Base-by-base conservation (phyloP, 1,140 invertebrate species). In the Aporrectodea caliginosa region DNA sequence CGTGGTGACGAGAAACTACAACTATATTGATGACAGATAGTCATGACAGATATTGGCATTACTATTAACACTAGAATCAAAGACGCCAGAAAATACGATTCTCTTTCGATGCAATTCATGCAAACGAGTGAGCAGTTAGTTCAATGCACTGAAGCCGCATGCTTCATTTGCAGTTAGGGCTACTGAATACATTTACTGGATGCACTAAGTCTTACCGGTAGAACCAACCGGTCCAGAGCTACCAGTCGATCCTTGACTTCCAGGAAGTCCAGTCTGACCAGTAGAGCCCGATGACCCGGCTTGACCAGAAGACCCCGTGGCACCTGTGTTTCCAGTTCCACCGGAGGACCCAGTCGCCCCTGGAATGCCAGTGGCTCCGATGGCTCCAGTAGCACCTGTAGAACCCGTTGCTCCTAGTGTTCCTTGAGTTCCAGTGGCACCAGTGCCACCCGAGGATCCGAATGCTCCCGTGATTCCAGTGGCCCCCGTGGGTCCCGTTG, bases 171-270 rank as follows among this genome's bases (percentile, higher is more conserved):
- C n/a, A n/a, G n/a, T n/a, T n/a, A n/a, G n/a, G n/a, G n/a, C n/a
- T n/a, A n/a, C n/a, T n/a, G n/a, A n/a, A n/a, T n/a, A n/a, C n/a
- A n/a, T n/a, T n/a, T n/a, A 58, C 43, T 58, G 22, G 43, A 58
- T 22, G 22, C 22, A 22, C 43, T 58, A 6, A 22, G 6, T 6
- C 43, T 58, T 22, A 76, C 75, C 75, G 31, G 43, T 30, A n/a
- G 29, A 31, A 16, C 75, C 75, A 27, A 76, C 35, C 1, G 1
- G 12, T 43, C 75, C 75, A 16, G 34, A 35, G 35, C 29, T n/a
- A 29, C 70, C 70, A 27, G n/a, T 27, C 27, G 70, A 32, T 72
- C 75, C 75, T 16, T 1, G 22, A 16, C 27, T 76, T 76, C 75
- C 75, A 27, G n/a, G 35, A 2, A 12, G 1, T n/a, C 75, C 75